Conservation (phyloP, 2,888 invertebrate genomes). For the Phortica magna region DNA sequence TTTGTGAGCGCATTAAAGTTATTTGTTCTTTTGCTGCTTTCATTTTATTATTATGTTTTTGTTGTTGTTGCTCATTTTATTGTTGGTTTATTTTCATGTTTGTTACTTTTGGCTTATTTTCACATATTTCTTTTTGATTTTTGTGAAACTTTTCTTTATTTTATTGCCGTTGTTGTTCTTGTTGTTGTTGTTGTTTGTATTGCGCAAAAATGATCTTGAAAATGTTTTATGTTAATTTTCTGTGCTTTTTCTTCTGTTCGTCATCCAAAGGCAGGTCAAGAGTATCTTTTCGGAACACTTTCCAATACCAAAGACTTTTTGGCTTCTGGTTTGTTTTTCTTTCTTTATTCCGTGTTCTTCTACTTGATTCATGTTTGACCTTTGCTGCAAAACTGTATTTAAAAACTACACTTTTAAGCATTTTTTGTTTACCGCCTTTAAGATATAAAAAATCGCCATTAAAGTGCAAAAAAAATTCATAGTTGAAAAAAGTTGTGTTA, state of each 20-base stretch:
- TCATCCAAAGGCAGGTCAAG: constrained; percentile 15
- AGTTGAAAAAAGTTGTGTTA: too few species aligned
- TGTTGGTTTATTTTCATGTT: neutral
- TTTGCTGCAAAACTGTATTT: too few species aligned
- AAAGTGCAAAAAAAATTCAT: too few species aligned
- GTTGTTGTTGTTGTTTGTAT: constrained; percentile 1
- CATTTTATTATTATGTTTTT: neutral
- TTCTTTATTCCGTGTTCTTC: too few species aligned
- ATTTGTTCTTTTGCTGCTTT: constrained; percentile 2
- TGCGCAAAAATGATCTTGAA: constrained; percentile 59
- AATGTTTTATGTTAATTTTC: constrained; percentile 43
- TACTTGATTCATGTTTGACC: constrained; percentile 32
- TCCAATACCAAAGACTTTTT: neutral
- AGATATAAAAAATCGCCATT: too few species aligned
- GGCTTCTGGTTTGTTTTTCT: constrained; percentile 40
- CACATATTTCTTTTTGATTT: neutral
- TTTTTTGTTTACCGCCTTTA: too few species aligned
- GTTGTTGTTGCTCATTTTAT: neutral
- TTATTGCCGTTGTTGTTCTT: constrained; percentile 5
- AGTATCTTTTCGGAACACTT: constrained; percentile 14
- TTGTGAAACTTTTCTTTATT: neutral
- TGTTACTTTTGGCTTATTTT: neutral
- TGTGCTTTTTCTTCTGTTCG: neutral
- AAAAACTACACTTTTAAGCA: too few species aligned
- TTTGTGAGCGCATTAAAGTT: neutral